These are phyloP conservation scores for Azorinus chamasolen DNA, from an alignment of 2,888 invertebrate genomes.

Conservation along the genomic window DNA sequence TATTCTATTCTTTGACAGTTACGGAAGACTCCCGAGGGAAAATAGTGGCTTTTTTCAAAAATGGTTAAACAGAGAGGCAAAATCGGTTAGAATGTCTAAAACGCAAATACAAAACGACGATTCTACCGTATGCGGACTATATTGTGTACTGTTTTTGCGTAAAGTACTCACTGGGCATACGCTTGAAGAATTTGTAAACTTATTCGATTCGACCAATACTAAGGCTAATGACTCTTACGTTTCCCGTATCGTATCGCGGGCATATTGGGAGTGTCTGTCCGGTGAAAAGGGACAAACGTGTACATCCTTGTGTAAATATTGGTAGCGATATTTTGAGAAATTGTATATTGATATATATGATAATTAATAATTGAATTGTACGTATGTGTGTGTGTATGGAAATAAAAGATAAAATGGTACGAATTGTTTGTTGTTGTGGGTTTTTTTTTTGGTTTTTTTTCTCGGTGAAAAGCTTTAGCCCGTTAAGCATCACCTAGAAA, in stretches of 20 bases:
- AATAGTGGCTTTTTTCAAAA: conserved; percentile 8
- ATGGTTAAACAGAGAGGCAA: conserved; percentile 5
- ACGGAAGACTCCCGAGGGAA: conserved; percentile 18
- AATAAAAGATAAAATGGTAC: too few species aligned
- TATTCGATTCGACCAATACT: conserved; percentile 4
- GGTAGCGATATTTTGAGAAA: too few species aligned
- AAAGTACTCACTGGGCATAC: background rate
- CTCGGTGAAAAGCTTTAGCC: too few species aligned
- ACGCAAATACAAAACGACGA: conserved; percentile 20
- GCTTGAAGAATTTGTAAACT: conserved; percentile 11
- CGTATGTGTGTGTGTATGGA: too few species aligned
- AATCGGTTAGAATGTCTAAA: background rate
- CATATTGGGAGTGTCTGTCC: conserved; percentile 18
- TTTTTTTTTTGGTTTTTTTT: too few species aligned
- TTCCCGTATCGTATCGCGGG: background rate
- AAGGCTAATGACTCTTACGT: conserved; percentile 16
- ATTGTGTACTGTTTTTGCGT: conserved; percentile 26
- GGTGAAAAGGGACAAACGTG: conserved; percentile 16
- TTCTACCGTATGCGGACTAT: conserved; percentile 25
- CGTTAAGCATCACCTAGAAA: too few species aligned
- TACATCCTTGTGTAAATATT: conserved; percentile 17
- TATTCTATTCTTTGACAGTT: conserved; percentile 25
- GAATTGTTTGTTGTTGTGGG: too few species aligned
- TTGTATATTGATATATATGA: too few species aligned
- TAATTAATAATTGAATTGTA: too few species aligned